A percentile compares a stretch with the other conserved stretches of the same genome.
phyloP scores from a whole-genome alignment of 53 echinoderm and acorn worm species.

The Henricia sp. region DNA sequence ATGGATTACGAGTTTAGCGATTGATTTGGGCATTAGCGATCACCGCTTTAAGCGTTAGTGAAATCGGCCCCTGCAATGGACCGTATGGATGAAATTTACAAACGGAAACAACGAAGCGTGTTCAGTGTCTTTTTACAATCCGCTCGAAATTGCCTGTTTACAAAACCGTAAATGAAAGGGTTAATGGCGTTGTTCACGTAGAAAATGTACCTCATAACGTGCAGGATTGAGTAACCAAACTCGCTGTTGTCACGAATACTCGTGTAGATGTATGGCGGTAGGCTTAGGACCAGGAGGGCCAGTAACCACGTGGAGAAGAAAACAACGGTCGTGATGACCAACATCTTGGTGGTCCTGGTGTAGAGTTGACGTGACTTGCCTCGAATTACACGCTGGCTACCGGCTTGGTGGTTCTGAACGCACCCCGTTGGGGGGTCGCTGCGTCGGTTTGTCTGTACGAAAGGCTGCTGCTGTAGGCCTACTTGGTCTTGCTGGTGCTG shows the following conservation, averaged over 20 bases:
- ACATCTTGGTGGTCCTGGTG: background rate
- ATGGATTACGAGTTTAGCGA: no score
- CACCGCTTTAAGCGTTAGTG: no score
- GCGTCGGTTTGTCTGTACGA: background rate
- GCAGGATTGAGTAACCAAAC: background rate
- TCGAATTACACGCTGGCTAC: background rate
- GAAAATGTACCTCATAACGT: background rate
- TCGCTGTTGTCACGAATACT: background rate
- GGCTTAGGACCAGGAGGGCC: background rate
- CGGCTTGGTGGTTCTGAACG: background rate
- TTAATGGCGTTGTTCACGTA: slow-evolving; percentile 40
- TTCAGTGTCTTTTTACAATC: no score
- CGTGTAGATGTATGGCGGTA: background rate
- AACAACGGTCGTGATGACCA: background rate
- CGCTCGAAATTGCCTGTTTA: slow-evolving; percentile 19
- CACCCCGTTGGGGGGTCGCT: background rate
- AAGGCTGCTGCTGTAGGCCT: background rate
- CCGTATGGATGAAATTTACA: no score
- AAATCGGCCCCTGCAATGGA: no score
- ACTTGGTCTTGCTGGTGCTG: background rate
- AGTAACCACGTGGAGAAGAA: background rate
- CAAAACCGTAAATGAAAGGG: slow-evolving; percentile 38
- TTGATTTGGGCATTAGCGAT: no score
- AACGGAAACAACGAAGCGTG: no score
- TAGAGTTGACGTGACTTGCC: no score